Base-by-base conservation (phyloP, 2,113 vertebrate genomes). In the Xenopus borealis region DNA sequence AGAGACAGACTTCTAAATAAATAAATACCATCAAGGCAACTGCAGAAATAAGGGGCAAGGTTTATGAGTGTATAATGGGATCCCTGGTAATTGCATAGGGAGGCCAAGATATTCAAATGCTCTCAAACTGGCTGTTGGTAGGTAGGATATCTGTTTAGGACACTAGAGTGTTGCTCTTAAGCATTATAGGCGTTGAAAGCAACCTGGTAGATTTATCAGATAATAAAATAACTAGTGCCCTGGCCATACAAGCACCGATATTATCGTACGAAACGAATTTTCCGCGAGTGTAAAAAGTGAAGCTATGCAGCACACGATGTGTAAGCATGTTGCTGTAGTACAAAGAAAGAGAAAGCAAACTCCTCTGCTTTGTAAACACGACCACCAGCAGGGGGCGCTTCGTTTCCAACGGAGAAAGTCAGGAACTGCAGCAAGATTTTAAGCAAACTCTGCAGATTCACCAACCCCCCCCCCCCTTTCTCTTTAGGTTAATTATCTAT, bases 381-480 rank as follows among this genome's bases (percentile, higher is more conserved):
- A 16, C 19, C 10, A 12, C 27, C 74, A 30, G 3, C 64, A 70
- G 74, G 53, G 74, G 33, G 65, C 30, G 67, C 19, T 3, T 47
- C 2, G 33, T 55, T 64, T 66, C 45, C 58, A 70, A 70, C 70
- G 18, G 58, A 61, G 59, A 70, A 40, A 75, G 73, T 75, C 52
- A 47, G 72, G 45, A 66, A 73, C 66, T 77, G 74, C 74, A 77
- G 74, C 59, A 70, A 70, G 74, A 77, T 70, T 70, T 77, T 77
- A 45, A 77, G 74, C 74, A 63, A 77, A 77, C 59, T 70, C 74
- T 77, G 74, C 74, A 77, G 74, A 64, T 69, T 77, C 59, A 12
- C 57, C 65, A 57, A 66, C 73, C n/a, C 55, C 73, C 23, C n/a
- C 23, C 44, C 11, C 19, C 61, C 58, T 69, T 62, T 70, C 52